Conservation (phyloP, 2,113 vertebrate species). For the Microcebus jonahi region DNA sequence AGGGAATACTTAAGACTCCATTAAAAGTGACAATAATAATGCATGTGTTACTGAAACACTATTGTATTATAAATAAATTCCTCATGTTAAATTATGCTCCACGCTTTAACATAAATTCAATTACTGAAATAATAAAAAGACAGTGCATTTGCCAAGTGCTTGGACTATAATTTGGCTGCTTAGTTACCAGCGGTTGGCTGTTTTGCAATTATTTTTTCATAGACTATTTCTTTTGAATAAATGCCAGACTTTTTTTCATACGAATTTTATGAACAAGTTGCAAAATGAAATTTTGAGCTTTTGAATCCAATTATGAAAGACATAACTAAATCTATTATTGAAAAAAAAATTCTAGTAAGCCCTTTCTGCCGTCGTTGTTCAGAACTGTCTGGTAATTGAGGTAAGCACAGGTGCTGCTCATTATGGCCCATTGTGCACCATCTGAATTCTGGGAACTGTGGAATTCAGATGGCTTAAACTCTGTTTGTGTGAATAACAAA, state of each 20-base stretch:
- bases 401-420: conserved; percentile 91
- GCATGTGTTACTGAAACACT: conserved; percentile 88
- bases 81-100: conserved; percentile 88
- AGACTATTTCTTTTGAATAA: conserved; percentile 88
- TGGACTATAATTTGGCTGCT: conserved; percentile 88
- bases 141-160: conserved; percentile 85
- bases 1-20: conserved; percentile 86
- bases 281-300: conserved; percentile 88
- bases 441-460: conserved; percentile 87
- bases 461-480: conserved; percentile 85
- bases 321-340: conserved; percentile 87
- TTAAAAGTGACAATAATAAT: conserved; percentile 90
- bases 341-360: conserved; percentile 86
- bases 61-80: conserved; percentile 91
- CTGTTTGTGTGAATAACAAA: conserved; percentile 89
- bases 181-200: conserved; percentile 87
- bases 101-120: conserved; percentile 91
- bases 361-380: conserved; percentile 85
- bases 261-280: conserved; percentile 88
- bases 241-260: conserved; percentile 86
- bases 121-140: conserved; percentile 91
- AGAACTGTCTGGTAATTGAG: conserved; percentile 85
- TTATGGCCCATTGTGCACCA: conserved; percentile 89
- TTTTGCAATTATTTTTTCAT: conserved; percentile 86
- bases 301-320: conserved; percentile 89